Percentiles rank a stretch among this genome's conserved stretches.
Evolutionary conservation across 2,888 invertebrate genomes (phyloP).

Genomic region (Pocota personata): DNA sequence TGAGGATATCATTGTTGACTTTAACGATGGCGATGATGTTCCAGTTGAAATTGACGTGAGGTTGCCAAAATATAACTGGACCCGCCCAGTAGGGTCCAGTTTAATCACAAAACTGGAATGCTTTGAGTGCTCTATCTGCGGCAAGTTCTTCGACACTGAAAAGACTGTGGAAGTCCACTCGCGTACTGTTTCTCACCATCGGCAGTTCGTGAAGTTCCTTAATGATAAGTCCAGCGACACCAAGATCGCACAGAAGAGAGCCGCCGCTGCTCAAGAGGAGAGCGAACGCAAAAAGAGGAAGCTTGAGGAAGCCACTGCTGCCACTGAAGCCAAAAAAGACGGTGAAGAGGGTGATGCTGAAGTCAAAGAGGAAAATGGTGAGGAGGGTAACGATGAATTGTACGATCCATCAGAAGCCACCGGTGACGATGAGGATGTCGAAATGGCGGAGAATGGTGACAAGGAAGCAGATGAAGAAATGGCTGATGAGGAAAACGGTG

Average conservation of each 20-base stretch:
- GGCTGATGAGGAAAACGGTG: conserved; percentile 72
- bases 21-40: conserved; percentile 83
- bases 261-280: conserved; percentile 82
- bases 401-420: conserved; percentile 83
- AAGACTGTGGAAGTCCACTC: conserved; percentile 87
- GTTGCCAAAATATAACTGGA: conserved; percentile 85
- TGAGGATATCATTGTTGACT: conserved; percentile 84
- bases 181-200: conserved; percentile 87
- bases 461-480: conserved; percentile 78
- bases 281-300: conserved; percentile 83
- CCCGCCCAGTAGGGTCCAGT: conserved; percentile 85
- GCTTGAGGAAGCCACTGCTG: conserved; percentile 82
- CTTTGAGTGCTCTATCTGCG: conserved; percentile 87
- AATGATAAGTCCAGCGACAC: conserved; percentile 83
- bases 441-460: conserved; percentile 82
- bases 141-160: conserved; percentile 86
- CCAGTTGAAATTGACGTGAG: conserved; percentile 82
- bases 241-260: conserved; percentile 83
- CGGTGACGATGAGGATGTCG: conserved; percentile 84
- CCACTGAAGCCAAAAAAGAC: conserved; percentile 79
- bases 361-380: conserved; percentile 78
- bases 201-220: conserved; percentile 85
- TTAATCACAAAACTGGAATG: conserved; percentile 86
- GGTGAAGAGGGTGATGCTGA: conserved; percentile 84
- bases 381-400: conserved; percentile 79